Percentiles rank a stretch among this genome's conserved stretches.
These are phyloP conservation scores for Ecliptopera silaceata DNA, from an alignment of 2,888 invertebrate genomes.

Conservation along the genomic window DNA sequence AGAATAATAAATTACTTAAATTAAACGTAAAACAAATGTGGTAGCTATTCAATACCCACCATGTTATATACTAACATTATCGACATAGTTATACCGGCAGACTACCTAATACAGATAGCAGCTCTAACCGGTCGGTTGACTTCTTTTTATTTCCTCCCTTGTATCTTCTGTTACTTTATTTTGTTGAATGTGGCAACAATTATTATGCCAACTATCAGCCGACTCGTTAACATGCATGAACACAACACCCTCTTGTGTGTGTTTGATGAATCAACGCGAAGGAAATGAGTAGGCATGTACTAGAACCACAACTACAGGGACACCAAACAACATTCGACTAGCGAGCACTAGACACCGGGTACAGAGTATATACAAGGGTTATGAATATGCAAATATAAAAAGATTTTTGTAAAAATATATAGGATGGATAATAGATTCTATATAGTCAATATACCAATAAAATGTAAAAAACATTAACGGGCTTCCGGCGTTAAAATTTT, in stretches of 20 bases:
- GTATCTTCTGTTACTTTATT: slow-evolving; percentile 23
- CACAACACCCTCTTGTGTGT: slow-evolving; percentile 7
- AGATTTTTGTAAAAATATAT: too few relatives aligned
- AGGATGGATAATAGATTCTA: too few relatives aligned
- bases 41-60: neutral
- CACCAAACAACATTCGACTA: slow-evolving; percentile 10
- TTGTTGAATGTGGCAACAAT: slow-evolving; percentile 25
- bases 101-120: slow-evolving; percentile 24
- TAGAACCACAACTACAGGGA: slow-evolving; percentile 14
- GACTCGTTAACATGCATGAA: slow-evolving; percentile 17
- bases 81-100: slow-evolving; percentile 4
- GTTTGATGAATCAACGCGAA: slow-evolving; percentile 20
- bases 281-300: slow-evolving; percentile 16
- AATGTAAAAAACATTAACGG: too few relatives aligned
- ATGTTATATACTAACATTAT: slow-evolving; percentile 6
- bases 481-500: too few relatives aligned
- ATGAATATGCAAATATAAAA: too few relatives aligned
- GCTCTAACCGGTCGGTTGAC: slow-evolving; percentile 17
- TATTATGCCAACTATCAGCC: slow-evolving; percentile 24
- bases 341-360: neutral
- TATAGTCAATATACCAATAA: too few relatives aligned
- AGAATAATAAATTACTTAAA: slow-evolving; percentile 7
- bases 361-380: too few relatives aligned
- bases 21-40: slow-evolving; percentile 13
- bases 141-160: slow-evolving; percentile 26